Evolutionary conservation across 2,113 vertebrate genomes (phyloP).

Genomic region (Corythornis madagascariensis): DNA sequence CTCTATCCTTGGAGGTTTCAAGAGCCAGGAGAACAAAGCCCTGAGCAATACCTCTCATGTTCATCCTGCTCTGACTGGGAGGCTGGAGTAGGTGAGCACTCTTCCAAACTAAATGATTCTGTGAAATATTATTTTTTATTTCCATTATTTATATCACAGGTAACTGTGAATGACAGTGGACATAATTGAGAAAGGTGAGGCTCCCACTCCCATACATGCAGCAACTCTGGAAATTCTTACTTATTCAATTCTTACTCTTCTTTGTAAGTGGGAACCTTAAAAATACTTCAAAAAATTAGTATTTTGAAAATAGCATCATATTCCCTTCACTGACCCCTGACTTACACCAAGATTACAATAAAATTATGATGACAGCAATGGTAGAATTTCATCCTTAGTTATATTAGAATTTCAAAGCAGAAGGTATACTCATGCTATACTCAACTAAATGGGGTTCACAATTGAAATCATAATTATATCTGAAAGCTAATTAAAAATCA

Average conservation of each 20-base stretch:
- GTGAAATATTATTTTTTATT: not conserved
- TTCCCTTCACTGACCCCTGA: not conserved
- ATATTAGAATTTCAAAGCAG: conserved; percentile 9
- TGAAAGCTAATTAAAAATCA: conserved; percentile 43
- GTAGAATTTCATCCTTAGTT: not conserved
- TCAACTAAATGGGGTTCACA: not conserved
- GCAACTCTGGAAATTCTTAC: not conserved
- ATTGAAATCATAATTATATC: conserved; percentile 2
- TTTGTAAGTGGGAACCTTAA: not conserved
- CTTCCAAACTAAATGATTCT: not conserved
- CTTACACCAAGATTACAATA: not conserved
- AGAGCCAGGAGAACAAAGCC: not conserved
- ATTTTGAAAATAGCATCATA: not conserved
- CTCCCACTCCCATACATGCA: not conserved
- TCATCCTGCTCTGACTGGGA: not conserved
- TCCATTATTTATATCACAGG: not conserved
- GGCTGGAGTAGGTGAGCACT: not conserved
- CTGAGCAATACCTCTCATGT: not conserved
- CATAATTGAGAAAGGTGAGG: not conserved
- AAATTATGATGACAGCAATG: not conserved
- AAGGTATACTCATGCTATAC: not conserved
- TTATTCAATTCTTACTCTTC: not conserved
- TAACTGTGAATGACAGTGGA: not conserved
- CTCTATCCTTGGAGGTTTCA: not conserved
- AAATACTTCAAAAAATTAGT: not conserved